These are phyloP conservation scores for Torymus aiolomorphi DNA, from an alignment of 2,888 invertebrate genomes.

Conservation along the genomic window DNA sequence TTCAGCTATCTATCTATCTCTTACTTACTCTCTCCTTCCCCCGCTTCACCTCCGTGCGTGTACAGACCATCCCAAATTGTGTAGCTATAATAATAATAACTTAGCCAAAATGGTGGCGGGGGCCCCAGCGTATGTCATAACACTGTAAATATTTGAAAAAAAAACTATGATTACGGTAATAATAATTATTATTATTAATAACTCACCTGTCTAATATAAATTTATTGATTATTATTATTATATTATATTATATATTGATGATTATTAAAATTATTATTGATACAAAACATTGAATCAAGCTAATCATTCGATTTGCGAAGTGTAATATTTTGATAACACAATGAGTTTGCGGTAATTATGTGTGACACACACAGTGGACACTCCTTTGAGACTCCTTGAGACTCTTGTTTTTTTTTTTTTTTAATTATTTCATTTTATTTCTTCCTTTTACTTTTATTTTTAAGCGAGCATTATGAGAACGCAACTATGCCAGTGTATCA, in stretches of 20 bases:
- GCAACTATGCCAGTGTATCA: slow-evolving; percentile 47
- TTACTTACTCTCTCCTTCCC: slow-evolving; percentile 62
- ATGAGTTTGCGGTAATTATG: slow-evolving; percentile 61
- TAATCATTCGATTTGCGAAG: slow-evolving; percentile 52
- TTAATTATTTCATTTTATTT: slow-evolving; percentile 31
- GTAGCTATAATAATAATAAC: slow-evolving; percentile 66
- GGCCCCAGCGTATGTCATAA: slow-evolving; percentile 67
- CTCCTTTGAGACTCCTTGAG: slow-evolving; percentile 36
- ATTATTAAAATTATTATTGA: slow-evolving; percentile 66
- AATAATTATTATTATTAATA: slow-evolving; percentile 65
- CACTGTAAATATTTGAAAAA: slow-evolving; percentile 70
- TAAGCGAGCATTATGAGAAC: slow-evolving; percentile 38
- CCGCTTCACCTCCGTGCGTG: slow-evolving; percentile 63
- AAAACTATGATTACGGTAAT: slow-evolving; percentile 59
- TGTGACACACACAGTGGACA: slow-evolving; percentile 48
- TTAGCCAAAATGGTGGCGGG: slow-evolving; percentile 63
- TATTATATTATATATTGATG: slow-evolving; percentile 60
- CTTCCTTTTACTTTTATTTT: slow-evolving; percentile 35
- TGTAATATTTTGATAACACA: slow-evolving; percentile 66
- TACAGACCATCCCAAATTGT: slow-evolving; percentile 70
- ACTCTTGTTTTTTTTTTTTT: slow-evolving; percentile 40
- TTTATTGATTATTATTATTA: slow-evolving; percentile 70
- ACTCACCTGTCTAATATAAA: slow-evolving; percentile 74
- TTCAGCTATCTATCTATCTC: no score
- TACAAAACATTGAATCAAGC: slow-evolving; percentile 60